Evolutionary conservation across 2,797 vertebrate genomes (phyloP).

Genomic region (Leucoraja ocellata): DNA sequence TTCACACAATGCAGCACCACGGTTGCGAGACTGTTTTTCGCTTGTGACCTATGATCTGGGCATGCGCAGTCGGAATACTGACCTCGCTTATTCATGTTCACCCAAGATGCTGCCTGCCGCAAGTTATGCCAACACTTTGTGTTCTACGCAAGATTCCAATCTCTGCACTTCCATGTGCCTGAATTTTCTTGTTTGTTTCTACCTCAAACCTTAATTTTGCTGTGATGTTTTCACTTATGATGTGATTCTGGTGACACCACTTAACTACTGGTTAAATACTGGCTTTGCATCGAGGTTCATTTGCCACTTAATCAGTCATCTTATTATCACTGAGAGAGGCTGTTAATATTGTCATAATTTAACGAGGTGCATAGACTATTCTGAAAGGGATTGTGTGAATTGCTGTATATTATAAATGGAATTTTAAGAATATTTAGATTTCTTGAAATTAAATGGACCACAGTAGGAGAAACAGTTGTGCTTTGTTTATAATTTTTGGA

Average conservation of each 20-base stretch:
- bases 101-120: too few relatives aligned
- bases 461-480: not conserved
- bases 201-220: not conserved
- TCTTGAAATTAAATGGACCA: not conserved
- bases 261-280: not conserved
- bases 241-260: not conserved
- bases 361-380: not conserved
- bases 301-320: conserved; percentile 25
- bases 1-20: too few relatives aligned
- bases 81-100: too few relatives aligned
- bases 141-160: too few relatives aligned
- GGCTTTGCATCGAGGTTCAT: not conserved
- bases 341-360: conserved; percentile 6
- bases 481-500: not conserved
- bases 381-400: conserved; percentile 15
- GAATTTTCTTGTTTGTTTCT: not conserved
- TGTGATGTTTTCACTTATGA: not conserved
- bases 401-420: not conserved
- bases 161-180: too few relatives aligned
- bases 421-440: not conserved
- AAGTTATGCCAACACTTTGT: too few relatives aligned
- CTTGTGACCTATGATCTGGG: too few relatives aligned
- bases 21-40: too few relatives aligned
- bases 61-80: too few relatives aligned
- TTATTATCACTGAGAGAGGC: conserved; percentile 22